Evolutionary conservation across 2,113 vertebrate species (phyloP).

Genomic region (Strix uralensis): DNA sequence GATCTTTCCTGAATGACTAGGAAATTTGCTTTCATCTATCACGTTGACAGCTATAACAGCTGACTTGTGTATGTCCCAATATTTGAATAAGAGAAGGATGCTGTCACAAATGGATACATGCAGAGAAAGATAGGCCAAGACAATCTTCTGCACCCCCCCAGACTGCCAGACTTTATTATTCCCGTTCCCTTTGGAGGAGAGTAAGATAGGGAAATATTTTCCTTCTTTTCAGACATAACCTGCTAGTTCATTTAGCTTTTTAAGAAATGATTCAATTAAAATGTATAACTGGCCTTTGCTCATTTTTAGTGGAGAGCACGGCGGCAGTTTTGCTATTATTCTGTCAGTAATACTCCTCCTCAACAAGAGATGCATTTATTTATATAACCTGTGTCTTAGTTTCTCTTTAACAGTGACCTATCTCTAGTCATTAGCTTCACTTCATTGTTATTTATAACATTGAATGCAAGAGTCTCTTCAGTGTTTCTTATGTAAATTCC

Average conservation of each 20-base stretch:
- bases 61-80: neutral
- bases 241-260: conserved; percentile 8
- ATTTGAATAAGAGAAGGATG: neutral
- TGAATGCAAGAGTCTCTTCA: neutral
- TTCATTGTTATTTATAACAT: neutral
- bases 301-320: neutral
- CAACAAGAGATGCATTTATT: conserved; percentile 12
- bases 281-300: neutral
- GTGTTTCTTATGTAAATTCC: neutral
- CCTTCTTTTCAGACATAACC: conserved; percentile 3
- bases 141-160: neutral
- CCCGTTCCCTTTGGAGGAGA: neutral
- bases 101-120: neutral
- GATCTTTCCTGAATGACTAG: neutral
- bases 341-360: conserved; percentile 4
- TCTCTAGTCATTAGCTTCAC: neutral
- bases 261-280: neutral
- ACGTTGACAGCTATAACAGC: neutral
- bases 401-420: neutral
- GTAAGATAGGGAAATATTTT: neutral
- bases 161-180: neutral
- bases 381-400: neutral
- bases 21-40: neutral
- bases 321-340: neutral
- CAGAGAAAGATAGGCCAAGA: neutral